Evolutionary conservation across 2,888 invertebrate species (phyloP).

Genomic region (Trachelus stipa): DNA sequence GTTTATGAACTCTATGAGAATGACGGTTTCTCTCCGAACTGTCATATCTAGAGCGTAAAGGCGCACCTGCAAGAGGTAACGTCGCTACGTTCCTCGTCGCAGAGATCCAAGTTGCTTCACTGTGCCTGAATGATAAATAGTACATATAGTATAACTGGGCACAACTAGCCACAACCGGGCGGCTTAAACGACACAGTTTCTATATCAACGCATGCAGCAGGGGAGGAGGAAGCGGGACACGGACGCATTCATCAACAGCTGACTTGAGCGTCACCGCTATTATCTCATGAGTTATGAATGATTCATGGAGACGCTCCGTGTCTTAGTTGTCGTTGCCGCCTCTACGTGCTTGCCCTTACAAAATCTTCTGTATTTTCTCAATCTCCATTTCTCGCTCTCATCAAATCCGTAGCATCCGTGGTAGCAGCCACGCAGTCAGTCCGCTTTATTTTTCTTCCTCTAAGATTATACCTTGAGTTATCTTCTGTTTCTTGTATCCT

Average conservation of each 20-base stretch:
- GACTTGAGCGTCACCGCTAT: conserved; percentile 45
- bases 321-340: conserved; percentile 16
- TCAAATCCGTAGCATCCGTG: background rate
- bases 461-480: conserved; percentile 4
- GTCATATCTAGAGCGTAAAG: background rate
- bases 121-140: background rate
- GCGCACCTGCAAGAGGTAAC: background rate
- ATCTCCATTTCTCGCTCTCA: background rate
- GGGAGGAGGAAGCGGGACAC: conserved; percentile 10
- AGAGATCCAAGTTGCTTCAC: background rate
- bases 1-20: background rate
- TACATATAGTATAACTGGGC: background rate
- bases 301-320: conserved; percentile 41
- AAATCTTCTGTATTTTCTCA: conserved; percentile 25
- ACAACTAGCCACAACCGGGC: background rate
- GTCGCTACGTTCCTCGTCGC: background rate
- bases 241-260: conserved; percentile 48
- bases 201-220: background rate
- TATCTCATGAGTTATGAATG: conserved; percentile 54
- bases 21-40: background rate
- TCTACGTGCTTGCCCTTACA: conserved; percentile 42
- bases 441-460: background rate
- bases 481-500: background rate
- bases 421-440: background rate
- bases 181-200: background rate